phyloP scores from a whole-genome alignment of 2,888 invertebrate species.

The Tinea semifulvella region DNA sequence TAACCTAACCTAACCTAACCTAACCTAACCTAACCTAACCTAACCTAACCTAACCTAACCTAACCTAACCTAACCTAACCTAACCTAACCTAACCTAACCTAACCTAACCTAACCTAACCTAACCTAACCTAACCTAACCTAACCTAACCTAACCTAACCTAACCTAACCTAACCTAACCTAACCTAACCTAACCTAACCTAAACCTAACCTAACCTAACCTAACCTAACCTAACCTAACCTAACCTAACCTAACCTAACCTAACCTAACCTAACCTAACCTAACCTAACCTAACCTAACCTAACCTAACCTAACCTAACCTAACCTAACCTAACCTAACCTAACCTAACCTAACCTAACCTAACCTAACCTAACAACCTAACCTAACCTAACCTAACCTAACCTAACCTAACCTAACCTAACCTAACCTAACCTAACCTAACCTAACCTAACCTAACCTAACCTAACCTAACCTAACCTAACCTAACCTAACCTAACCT shows the following conservation, averaged over 20 bases:
- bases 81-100: constrained; percentile 10
- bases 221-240: constrained; percentile 12
- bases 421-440: constrained; percentile 12
- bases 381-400: constrained; percentile 12
- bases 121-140: constrained; percentile 10
- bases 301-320: constrained; percentile 15
- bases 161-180: constrained; percentile 10
- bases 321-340: constrained; percentile 12
- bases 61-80: constrained; percentile 10
- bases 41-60: constrained; percentile 10
- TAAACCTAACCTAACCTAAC: neutral
- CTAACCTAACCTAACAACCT: constrained; percentile 12
- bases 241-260: constrained; percentile 11
- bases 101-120: constrained; percentile 10
- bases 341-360: constrained; percentile 11
- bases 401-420: constrained; percentile 12
- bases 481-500: constrained; percentile 11
- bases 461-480: constrained; percentile 15
- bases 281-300: constrained; percentile 14
- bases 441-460: constrained; percentile 15
- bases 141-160: constrained; percentile 7
- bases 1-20: constrained; percentile 10
- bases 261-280: constrained; percentile 12
- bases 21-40: constrained; percentile 10
- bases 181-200: constrained; percentile 10